Evolutionary conservation across 2,888 invertebrate species (phyloP).

Genomic region (Calliphora vomitoria): DNA sequence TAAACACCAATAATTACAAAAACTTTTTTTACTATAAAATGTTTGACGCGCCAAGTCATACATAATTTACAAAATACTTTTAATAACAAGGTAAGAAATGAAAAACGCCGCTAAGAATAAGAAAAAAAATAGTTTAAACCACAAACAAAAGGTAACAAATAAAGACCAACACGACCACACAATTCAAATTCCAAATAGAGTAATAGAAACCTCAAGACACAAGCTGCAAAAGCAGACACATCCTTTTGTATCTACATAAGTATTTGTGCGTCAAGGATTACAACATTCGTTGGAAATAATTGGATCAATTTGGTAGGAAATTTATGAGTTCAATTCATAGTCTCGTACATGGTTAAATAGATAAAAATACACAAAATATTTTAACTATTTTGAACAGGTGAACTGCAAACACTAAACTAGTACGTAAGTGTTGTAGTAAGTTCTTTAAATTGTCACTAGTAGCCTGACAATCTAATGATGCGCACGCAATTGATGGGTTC

Average conservation of each 20-base stretch:
- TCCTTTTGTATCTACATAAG: background rate
- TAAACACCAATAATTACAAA: slow-evolving; percentile 49
- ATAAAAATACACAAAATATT: slow-evolving; percentile 64
- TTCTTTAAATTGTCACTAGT: slow-evolving; percentile 42
- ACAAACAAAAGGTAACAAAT: slow-evolving; percentile 29
- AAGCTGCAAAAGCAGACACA: slow-evolving; percentile 62
- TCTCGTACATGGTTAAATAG: slow-evolving; percentile 25
- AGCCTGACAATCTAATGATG: slow-evolving; percentile 54
- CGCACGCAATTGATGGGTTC: slow-evolving; percentile 66
- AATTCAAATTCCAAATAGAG: slow-evolving; percentile 28
- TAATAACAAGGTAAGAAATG: slow-evolving; percentile 61
- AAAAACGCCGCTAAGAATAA: slow-evolving; percentile 45
- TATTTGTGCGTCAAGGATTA: slow-evolving; percentile 43
- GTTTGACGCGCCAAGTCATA: slow-evolving; percentile 53
- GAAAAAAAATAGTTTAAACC: slow-evolving; percentile 32
- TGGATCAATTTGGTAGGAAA: slow-evolving; percentile 68
- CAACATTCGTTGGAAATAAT: slow-evolving; percentile 56
- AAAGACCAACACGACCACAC: slow-evolving; percentile 58
- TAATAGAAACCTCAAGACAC: slow-evolving; percentile 34
- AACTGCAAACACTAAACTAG: slow-evolving; percentile 25
- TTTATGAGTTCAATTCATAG: slow-evolving; percentile 60
- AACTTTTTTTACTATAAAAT: slow-evolving; percentile 23
- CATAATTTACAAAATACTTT: slow-evolving; percentile 57
- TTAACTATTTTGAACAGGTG: slow-evolving; percentile 68
- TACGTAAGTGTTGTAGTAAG: background rate